Conservation (phyloP, 2,888 invertebrate species). For the Cremastinae sp. region DNA sequence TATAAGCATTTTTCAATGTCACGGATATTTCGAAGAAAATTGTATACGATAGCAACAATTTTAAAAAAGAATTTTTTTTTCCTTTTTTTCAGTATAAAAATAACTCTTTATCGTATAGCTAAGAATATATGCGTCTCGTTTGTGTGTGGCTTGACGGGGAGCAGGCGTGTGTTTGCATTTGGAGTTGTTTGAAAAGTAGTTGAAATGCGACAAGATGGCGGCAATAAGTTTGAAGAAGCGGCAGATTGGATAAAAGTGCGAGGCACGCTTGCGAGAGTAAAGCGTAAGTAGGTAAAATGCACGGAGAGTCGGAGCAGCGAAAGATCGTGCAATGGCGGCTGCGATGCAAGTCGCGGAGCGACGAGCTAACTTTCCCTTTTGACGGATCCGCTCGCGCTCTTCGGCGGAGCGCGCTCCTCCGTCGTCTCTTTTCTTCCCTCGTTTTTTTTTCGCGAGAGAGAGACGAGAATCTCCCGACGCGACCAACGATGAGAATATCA, state of each 20-base stretch:
- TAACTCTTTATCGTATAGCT: too few species aligned
- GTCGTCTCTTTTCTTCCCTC: not conserved
- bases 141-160: too few species aligned
- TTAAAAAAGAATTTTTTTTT: too few species aligned
- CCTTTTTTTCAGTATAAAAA: too few species aligned
- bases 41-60: too few species aligned
- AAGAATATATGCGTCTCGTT: too few species aligned
- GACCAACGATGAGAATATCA: too few species aligned
- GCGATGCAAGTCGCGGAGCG: conserved; percentile 34
- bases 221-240: conserved; percentile 19
- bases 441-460: not conserved
- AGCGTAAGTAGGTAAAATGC: conserved; percentile 35
- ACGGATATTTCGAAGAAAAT: too few species aligned
- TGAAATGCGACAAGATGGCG: not conserved
- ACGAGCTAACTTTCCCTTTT: conserved; percentile 62
- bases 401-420: conserved; percentile 26
- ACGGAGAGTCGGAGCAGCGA: conserved; percentile 21
- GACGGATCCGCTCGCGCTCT: conserved; percentile 54
- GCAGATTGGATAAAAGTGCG: conserved; percentile 20
- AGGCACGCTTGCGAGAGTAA: conserved; percentile 47
- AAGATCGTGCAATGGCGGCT: conserved; percentile 19
- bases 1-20: too few species aligned
- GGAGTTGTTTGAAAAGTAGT: too few species aligned
- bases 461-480: too few species aligned
- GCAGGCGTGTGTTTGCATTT: too few species aligned